Evolutionary conservation across 2,888 invertebrate genomes (phyloP), one percentile per base, ranked within the genome.

Genomic region (Rhogogaster chlorosoma): DNA sequence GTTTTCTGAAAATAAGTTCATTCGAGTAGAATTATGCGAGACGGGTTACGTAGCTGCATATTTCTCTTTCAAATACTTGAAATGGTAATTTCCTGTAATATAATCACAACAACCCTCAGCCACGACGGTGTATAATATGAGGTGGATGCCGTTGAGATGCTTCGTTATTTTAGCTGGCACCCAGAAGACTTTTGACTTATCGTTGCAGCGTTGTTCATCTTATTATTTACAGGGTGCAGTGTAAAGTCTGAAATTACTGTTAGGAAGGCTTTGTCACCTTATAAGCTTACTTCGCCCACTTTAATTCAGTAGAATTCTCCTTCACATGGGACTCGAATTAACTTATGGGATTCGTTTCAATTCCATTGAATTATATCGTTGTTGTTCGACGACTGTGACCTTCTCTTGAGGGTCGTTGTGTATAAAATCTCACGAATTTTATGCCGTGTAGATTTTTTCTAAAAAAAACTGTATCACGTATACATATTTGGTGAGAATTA

Each of bases 111-210:
- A 70, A 70, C 18, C 70, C 36, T 70, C 70, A 70, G 36, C 18
- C 70, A 70, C 32, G 70, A 15, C 70, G 18, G 32, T n/a, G 70
- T 36, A 36, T 32, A 70, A 70, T 22, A 70, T 70, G 7, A 29
- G 18, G 22, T 22, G 18, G 18, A n/a, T 9, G 70, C 26, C 36
- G 70, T 18, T 32, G 36, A 36, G 70, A 70, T 70, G 70, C 32
- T 70, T 70, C 70, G 36, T 70, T 70, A 70, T 70, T 70, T 70
- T 36, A 70, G 70, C 18, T 36, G 32, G 70, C 70, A 70, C 36
- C 70, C 29, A 15, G 18, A 36, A 70, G 32, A 36, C 70, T 36
- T 70, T 36, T 29, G 32, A 36, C 70, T 70, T 70, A 70, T 32
- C 36, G 32, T 36, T 70, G 32, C 70, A 70, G 36, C 70, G 70